Evolutionary conservation across 1,140 invertebrate genomes (phyloP).

Genomic region (Delia radicum): DNA sequence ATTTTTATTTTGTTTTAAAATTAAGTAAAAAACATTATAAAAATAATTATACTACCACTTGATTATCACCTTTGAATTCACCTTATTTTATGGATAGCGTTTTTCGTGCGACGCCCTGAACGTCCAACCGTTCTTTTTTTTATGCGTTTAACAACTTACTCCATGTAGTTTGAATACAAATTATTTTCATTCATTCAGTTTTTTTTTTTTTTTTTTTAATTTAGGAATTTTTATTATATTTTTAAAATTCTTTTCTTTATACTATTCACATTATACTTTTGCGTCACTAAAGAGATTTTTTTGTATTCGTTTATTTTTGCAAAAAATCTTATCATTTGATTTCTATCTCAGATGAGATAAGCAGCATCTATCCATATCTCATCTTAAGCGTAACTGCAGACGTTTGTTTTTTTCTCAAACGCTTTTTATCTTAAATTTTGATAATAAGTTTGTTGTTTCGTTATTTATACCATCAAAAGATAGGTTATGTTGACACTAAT

Average conservation of each 20-base stretch:
- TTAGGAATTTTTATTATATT: not conserved
- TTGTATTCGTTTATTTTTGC: not conserved
- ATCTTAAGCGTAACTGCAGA: constrained; percentile 30
- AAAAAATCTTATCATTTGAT: constrained; percentile 30
- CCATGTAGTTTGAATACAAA: not conserved
- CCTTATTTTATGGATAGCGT: too few species aligned
- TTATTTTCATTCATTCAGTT: not conserved
- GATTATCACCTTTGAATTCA: not conserved
- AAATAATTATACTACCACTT: too few species aligned
- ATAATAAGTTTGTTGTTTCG: too few species aligned
- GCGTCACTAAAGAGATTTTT: not conserved
- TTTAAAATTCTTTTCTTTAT: not conserved
- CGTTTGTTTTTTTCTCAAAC: not conserved
- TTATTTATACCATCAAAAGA: too few species aligned
- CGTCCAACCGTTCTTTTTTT: not conserved
- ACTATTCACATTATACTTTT: too few species aligned
- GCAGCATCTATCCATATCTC: constrained; percentile 37
- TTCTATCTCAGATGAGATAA: constrained; percentile 27
- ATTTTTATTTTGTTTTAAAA: not conserved
- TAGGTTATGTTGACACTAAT: not conserved
- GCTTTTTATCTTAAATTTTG: not conserved
- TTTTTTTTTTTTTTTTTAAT: not conserved
- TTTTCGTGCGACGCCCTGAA: not conserved
- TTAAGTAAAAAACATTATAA: too few species aligned
- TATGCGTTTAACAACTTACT: not conserved